Conservation (phyloP, 2,113 vertebrate species). For the Rhipidura dahli region DNA sequence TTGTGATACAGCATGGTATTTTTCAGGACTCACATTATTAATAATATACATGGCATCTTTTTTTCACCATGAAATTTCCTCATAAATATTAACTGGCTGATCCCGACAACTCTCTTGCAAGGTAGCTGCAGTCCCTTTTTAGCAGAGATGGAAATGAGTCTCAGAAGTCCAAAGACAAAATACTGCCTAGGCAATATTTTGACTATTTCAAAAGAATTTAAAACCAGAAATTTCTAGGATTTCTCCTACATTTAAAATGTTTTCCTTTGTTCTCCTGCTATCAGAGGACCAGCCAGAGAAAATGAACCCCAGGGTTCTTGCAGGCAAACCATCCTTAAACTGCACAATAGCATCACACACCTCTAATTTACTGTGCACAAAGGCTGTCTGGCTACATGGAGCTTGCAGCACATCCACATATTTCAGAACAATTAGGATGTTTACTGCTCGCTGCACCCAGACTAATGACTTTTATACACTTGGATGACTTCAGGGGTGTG, state of each 20-base stretch:
- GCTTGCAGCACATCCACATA: neutral
- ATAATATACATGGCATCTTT: constrained; percentile 5
- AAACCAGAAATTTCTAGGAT: neutral
- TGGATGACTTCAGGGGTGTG: neutral
- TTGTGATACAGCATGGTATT: constrained; percentile 46
- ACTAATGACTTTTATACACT: neutral
- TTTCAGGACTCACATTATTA: constrained; percentile 58
- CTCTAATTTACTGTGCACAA: neutral
- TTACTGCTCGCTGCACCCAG: neutral
- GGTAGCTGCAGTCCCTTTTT: neutral
- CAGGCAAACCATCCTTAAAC: neutral
- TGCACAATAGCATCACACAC: neutral
- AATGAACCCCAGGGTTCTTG: neutral
- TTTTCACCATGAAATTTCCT: neutral
- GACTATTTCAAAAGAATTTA: neutral
- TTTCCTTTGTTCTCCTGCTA: neutral
- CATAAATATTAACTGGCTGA: constrained; percentile 18
- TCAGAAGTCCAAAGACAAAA: constrained; percentile 13
- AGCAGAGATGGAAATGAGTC: neutral
- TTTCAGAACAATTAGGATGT: neutral
- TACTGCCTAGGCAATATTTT: neutral
- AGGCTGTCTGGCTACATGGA: neutral
- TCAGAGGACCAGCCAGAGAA: neutral
- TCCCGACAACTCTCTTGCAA: constrained; percentile 23
- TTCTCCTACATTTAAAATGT: neutral